These are phyloP conservation scores for Hydrotaea cyrtoneurina DNA, from an alignment of 2,888 invertebrate genomes.

Conservation along the genomic window DNA sequence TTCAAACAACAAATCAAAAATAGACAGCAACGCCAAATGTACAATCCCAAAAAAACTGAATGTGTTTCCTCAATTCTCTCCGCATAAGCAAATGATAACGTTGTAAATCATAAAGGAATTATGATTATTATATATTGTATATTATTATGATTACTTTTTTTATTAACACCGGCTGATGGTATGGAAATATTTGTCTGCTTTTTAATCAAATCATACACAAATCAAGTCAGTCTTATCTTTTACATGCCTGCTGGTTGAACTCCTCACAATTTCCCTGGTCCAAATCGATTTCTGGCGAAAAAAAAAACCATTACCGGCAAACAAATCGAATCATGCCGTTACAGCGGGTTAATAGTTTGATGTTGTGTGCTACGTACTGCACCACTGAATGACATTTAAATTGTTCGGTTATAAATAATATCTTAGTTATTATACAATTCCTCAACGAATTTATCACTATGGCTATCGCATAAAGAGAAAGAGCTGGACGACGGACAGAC, in stretches of 20 bases:
- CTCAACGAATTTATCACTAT: conserved; percentile 23
- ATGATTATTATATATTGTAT: neutral
- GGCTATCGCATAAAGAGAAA: neutral
- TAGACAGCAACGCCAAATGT: too few relatives aligned
- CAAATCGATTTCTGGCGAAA: neutral
- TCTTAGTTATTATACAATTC: conserved; percentile 24
- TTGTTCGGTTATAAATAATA: conserved; percentile 45
- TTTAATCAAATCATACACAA: too few relatives aligned
- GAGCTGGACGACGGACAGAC: neutral
- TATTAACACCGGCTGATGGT: too few relatives aligned
- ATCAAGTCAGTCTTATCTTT: neutral
- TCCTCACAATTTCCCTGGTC: neutral
- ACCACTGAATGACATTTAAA: conserved; percentile 49
- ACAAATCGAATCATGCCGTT: neutral
- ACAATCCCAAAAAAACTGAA: too few relatives aligned
- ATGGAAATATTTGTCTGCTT: too few relatives aligned
- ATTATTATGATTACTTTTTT: neutral
- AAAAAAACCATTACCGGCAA: neutral
- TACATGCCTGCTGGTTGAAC: neutral
- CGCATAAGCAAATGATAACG: neutral
- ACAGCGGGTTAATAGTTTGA: too few relatives aligned
- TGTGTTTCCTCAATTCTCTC: conserved; percentile 2
- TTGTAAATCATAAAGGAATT: neutral
- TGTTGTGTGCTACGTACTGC: neutral
- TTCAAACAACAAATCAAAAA: neutral